Evolutionary conservation across 2,113 vertebrate genomes (phyloP).

Genomic region (Petrocephalus zakoni): DNA sequence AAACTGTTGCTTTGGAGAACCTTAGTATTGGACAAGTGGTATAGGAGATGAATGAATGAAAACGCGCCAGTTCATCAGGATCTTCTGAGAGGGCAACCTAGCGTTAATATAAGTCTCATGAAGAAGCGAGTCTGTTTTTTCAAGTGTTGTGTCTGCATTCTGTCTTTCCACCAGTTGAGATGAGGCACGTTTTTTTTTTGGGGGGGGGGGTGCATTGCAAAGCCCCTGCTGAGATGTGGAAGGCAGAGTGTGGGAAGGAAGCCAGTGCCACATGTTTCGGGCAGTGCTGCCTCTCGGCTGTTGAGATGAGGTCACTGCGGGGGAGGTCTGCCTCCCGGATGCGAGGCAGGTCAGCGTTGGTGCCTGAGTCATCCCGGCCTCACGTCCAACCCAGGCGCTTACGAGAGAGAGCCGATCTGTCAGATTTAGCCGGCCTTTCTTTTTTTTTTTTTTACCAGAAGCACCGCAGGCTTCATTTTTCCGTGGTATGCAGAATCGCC

Average conservation of each 20-base stretch:
- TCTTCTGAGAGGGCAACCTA: neutral
- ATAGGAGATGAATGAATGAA: neutral
- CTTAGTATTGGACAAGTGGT: no score
- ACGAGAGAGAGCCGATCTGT: neutral
- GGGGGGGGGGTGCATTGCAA: neutral
- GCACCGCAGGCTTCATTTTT: neutral
- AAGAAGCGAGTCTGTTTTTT: neutral
- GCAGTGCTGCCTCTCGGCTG: neutral
- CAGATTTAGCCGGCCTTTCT: neutral
- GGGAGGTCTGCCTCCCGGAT: neutral
- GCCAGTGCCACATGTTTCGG: neutral
- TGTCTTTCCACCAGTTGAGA: neutral
- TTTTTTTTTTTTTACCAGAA: neutral
- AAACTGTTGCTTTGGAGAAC: neutral
- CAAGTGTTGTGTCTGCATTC: neutral
- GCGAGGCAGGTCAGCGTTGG: neutral
- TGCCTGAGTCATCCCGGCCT: neutral
- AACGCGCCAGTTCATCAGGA: neutral
- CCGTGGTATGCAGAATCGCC: neutral
- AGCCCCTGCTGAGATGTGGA: neutral
- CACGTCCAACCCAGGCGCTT: neutral
- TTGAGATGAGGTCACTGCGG: neutral
- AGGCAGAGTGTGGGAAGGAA: neutral
- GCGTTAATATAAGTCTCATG: neutral
- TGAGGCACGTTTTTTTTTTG: neutral